phyloP scores from a whole-genome alignment of 2,888 invertebrate species.

The Temnothorax rugatulus region DNA sequence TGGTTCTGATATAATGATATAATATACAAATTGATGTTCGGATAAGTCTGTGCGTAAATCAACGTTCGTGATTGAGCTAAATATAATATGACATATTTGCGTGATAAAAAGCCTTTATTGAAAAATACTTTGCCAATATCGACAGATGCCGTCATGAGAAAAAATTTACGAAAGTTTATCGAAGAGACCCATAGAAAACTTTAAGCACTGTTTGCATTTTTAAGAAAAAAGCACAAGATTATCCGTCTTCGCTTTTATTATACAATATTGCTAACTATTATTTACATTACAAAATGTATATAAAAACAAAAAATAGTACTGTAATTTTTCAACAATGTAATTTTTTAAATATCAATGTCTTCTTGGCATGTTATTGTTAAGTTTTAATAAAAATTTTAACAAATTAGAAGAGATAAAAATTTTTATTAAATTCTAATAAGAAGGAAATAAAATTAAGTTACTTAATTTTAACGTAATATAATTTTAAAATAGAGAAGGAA shows the following conservation, averaged over 20 bases:
- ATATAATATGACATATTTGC: slow-evolving; percentile 21
- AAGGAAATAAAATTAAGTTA: neutral
- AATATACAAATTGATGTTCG: neutral
- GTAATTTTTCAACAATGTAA: neutral
- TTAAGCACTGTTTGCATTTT: slow-evolving; percentile 53
- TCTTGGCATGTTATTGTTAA: neutral
- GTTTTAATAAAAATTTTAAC: neutral
- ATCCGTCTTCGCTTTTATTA: neutral
- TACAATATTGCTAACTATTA: neutral
- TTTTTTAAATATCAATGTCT: neutral
- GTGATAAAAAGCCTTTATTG: slow-evolving; percentile 60
- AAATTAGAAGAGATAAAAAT: neutral
- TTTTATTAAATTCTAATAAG: too few relatives aligned
- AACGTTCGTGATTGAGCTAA: slow-evolving; percentile 46
- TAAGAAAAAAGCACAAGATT: slow-evolving; percentile 25
- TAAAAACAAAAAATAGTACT: neutral
- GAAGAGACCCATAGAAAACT: neutral
- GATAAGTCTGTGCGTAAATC: slow-evolving; percentile 11
- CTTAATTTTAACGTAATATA: neutral
- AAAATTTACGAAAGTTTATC: slow-evolving; percentile 63
- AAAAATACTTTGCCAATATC: slow-evolving; percentile 67
- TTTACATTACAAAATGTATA: neutral
- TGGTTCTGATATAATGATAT: neutral
- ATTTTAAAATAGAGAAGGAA: neutral
- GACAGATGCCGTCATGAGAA: slow-evolving; percentile 50